phyloP scores from a whole-genome alignment of 2,113 vertebrate species.

The Australoheros scitulus region DNA sequence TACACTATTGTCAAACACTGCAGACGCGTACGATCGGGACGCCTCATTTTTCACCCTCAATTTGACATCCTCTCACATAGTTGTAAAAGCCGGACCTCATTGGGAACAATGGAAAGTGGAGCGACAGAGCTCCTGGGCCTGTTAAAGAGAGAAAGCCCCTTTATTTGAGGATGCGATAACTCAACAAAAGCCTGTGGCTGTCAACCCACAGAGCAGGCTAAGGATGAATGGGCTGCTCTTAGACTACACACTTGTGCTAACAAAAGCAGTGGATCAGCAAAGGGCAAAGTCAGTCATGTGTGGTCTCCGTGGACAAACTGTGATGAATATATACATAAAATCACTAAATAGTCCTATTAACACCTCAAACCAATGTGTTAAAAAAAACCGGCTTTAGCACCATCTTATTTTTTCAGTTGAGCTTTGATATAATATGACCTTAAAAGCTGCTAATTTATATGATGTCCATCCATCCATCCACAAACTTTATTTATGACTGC shows the following conservation, averaged over 20 bases:
- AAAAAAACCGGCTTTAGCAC: background rate
- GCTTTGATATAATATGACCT: background rate
- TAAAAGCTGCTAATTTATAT: background rate
- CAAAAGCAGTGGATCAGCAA: slow-evolving; percentile 63
- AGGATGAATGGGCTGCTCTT: slow-evolving; percentile 70
- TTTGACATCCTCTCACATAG: slow-evolving; percentile 77
- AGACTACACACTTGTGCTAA: slow-evolving; percentile 68
- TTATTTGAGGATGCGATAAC: slow-evolving; percentile 80
- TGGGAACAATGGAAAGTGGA: slow-evolving; percentile 76
- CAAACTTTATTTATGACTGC: slow-evolving; percentile 46
- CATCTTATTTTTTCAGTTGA: background rate
- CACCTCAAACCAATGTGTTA: background rate
- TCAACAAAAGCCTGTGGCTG: slow-evolving; percentile 80
- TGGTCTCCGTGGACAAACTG: slow-evolving; percentile 58
- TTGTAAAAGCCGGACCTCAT: slow-evolving; percentile 79
- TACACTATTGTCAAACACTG: slow-evolving; percentile 37
- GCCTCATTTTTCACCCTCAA: slow-evolving; percentile 69
- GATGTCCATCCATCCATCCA: background rate
- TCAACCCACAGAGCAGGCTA: slow-evolving; percentile 66
- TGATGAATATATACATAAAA: slow-evolving; percentile 26
- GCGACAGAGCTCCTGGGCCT: slow-evolving; percentile 71
- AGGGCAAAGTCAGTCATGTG: slow-evolving; percentile 59
- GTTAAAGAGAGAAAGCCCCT: slow-evolving; percentile 80
- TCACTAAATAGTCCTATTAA: slow-evolving; percentile 13
- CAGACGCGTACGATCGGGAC: slow-evolving; percentile 35